Base-by-base conservation (phyloP, 1,140 invertebrate genomes). In the Colletes gigas region DNA sequence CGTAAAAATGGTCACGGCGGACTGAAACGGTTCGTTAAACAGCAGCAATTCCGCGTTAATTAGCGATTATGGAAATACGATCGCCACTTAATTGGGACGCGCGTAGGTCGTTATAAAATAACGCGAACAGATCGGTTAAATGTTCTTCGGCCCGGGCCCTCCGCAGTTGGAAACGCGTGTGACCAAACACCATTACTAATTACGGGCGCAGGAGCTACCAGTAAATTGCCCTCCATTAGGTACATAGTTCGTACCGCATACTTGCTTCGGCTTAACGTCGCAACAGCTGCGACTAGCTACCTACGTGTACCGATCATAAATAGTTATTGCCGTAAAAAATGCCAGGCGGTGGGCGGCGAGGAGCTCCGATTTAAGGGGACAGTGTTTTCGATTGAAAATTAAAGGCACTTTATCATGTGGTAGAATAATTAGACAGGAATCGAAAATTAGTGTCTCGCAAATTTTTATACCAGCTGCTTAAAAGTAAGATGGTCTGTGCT, bases 141-240 rank as follows among this genome's bases (percentile, higher is more conserved):
- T 59, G 63, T 80, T 80, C 72, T 57, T 67, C 50, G n/a, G 41
- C 41, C 70, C 19, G 4, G 59, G 19, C 3, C 39, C 63, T 12
- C 50, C n/a, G 78, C 62, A 65, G 63, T 65, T 62, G 78, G 72
- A 75, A 75, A 54, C 78, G 78, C 62, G 72, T 74, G 78, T 80
- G 72, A 67, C 78, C 78, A 80, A 80, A 80, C 78, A 80, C 78
- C 78, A 75, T 80, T 75, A 75, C 78, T 80, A 80, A 80, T 80
- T 80, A 80, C 77, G 62, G 65, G 30, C 60, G 10, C 62, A 17
- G 72, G 15, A 80, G 62, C 55, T 74, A 65, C 62, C 71, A 67
- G 72, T 80, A 80, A 80, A 80, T 80, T 75, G 78, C 72, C 50
- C 54, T 41, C 63, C 71, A 80, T 80, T 80, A 80, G 78, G 44